Base-by-base conservation (phyloP, 2,113 vertebrate species). In the Phoenicopterus ruber region DNA sequence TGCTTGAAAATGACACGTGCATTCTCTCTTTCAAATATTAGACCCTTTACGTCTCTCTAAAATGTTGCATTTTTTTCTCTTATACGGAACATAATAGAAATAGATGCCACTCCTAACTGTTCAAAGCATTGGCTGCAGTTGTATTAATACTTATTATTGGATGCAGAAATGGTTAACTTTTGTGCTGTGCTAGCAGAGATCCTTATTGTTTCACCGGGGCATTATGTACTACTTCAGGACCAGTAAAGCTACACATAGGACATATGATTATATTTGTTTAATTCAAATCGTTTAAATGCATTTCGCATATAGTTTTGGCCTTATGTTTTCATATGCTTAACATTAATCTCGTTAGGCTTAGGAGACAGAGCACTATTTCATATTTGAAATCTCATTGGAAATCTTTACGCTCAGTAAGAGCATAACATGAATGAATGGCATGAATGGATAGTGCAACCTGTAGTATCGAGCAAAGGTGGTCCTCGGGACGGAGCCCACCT, bases 321-420 rank as follows among this genome's bases (percentile, higher is more conserved):
- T 82, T 79, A 32, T 10, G 4, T 82, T 83, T 52, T 83, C 82
- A 34, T 65, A 69, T 62, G 38, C 22, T 78, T 94, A 46, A 58
- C 11, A 8, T 47, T 16, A 29, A 15, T 61, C 29, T 54, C 0
- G 0, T 78, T 49, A 78, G 26, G 7, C 1, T 72, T n/a, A 57
- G 44, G 58, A 88, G 34, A 47, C 88, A 19, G 42, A 44, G 7
- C 47, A 42, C 13, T 58, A 7, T 46, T 86, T 94, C n/a, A 7
- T 67, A 55, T 31, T 66, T 2, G 7, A 42, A 70, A 86, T 74
- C 22, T 90, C 26, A 6, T 4, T 34, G 65, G 38, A 84, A 77
- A 49, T 36, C 31, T 72, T 80, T 55, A 8, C 7, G 1, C 73
- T 81, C 40, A 20, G 15, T 46, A 62, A 87, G 15, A 72, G 9